phyloP scores from a whole-genome alignment of 2,113 vertebrate species.

The Cnemophilus loriae region DNA sequence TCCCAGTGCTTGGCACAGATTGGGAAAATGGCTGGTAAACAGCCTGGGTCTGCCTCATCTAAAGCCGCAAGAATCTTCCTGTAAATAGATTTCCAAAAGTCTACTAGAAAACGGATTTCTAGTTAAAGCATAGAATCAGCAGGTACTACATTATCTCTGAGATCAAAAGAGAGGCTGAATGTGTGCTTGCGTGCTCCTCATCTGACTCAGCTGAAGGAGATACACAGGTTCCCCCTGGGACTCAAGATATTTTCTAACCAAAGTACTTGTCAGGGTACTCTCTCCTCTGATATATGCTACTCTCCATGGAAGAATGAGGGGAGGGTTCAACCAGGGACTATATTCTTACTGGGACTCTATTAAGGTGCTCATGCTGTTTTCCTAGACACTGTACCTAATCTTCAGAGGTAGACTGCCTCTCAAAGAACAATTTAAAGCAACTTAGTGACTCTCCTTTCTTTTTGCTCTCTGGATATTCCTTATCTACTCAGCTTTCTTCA shows the following conservation, averaged over 20 bases:
- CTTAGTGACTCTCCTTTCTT: neutral
- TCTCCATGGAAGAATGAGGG: neutral
- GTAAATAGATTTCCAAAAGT: neutral
- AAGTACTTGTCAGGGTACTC: neutral
- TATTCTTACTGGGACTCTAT: neutral
- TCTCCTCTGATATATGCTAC: neutral
- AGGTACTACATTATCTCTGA: neutral
- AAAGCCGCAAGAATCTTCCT: neutral
- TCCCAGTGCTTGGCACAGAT: neutral
- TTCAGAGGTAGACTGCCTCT: neutral
- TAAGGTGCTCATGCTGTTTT: neutral
- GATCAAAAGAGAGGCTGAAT: neutral
- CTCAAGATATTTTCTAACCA: neutral
- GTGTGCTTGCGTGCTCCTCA: neutral
- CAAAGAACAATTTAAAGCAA: neutral
- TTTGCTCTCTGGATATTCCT: neutral
- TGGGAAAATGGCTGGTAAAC: neutral
- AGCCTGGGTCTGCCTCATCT: neutral
- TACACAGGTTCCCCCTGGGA: neutral
- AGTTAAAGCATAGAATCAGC: neutral
- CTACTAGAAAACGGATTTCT: neutral
- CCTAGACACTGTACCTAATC: neutral
- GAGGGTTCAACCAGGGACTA: neutral
- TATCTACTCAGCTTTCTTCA: neutral
- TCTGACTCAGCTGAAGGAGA: neutral